Conservation (phyloP, 2,888 invertebrate species). For the Gryllus longicercus region DNA sequence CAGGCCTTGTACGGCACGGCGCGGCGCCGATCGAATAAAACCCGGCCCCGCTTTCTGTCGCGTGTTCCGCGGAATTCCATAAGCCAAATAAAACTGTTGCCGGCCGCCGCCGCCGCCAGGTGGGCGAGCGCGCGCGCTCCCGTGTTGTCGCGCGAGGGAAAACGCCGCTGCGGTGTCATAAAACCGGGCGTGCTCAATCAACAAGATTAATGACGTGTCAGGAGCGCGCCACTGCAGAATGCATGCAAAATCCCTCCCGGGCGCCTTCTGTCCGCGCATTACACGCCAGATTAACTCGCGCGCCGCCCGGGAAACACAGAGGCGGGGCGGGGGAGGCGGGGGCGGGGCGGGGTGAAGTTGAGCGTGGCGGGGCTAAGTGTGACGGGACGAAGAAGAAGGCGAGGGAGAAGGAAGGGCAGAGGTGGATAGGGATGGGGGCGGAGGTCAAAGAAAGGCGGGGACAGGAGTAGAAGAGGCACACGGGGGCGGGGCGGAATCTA, state of each 20-base stretch:
- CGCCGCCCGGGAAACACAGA: neutral
- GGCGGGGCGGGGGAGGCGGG: neutral
- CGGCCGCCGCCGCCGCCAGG: neutral
- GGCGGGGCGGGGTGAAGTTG: neutral
- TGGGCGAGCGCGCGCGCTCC: neutral
- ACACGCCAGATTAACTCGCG: neutral
- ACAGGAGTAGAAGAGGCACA: too few species aligned
- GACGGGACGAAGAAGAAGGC: neutral
- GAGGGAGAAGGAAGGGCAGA: neutral
- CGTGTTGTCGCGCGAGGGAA: neutral
- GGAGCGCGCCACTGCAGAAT: neutral
- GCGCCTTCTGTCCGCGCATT: neutral
- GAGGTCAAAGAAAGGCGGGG: too few species aligned
- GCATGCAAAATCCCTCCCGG: neutral
- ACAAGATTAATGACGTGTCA: slow-evolving; percentile 17
- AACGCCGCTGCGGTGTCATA: slow-evolving; percentile 4
- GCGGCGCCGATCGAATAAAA: too few species aligned
- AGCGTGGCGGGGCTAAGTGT: neutral
- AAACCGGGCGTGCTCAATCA: slow-evolving; percentile 17
- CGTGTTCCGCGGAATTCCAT: too few species aligned
- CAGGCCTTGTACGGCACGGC: too few species aligned
- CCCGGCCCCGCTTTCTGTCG: too few species aligned
- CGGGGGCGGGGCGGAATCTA: neutral
- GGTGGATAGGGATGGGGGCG: neutral
- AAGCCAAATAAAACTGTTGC: neutral